Conservation (phyloP, 2,113 vertebrate species). For the Xyrauchen texanus region DNA sequence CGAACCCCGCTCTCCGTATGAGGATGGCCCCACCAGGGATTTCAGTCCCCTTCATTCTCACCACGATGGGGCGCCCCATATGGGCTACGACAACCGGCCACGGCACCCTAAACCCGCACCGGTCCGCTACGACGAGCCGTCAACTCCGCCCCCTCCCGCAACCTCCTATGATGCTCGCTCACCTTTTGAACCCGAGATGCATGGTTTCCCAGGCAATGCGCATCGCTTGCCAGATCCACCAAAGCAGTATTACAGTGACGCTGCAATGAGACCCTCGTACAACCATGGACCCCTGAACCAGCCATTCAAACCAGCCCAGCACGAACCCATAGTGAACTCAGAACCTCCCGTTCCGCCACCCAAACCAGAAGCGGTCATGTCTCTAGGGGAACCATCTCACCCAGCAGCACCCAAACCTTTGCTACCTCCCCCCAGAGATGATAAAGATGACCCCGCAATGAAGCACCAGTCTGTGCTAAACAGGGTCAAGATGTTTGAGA, state of each 20-base stretch:
- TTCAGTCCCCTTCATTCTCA: conserved; percentile 85
- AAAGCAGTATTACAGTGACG: conserved; percentile 89
- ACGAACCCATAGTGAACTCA: conserved; percentile 80
- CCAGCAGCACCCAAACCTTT: conserved; percentile 77
- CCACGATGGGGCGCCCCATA: conserved; percentile 83
- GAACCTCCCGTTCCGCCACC: conserved; percentile 72
- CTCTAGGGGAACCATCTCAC: conserved; percentile 68
- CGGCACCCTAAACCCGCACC: conserved; percentile 83
- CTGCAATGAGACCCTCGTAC: conserved; percentile 79
- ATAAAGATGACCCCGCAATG: conserved; percentile 96
- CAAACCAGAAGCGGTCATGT: conserved; percentile 81
- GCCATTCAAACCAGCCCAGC: conserved; percentile 75
- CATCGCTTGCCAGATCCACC: conserved; percentile 84
- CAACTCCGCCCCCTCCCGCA: conserved; percentile 60
- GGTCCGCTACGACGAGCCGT: conserved; percentile 83
- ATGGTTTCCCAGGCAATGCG: conserved; percentile 77
- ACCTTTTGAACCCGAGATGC: conserved; percentile 83
- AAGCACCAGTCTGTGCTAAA: conserved; percentile 97
- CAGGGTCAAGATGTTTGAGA: conserved; percentile 98
- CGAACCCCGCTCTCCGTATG: conserved; percentile 80
- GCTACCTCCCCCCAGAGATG: conserved; percentile 78
- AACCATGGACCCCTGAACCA: conserved; percentile 72
- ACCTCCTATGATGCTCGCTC: conserved; percentile 77
- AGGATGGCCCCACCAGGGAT: conserved; percentile 83
- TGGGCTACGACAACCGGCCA: conserved; percentile 81